A percentile compares a stretch with the other conserved stretches of the same genome.
phyloP scores from a whole-genome alignment of 2,113 vertebrate species.

The Calyptommatus sinebrachiatus region DNA sequence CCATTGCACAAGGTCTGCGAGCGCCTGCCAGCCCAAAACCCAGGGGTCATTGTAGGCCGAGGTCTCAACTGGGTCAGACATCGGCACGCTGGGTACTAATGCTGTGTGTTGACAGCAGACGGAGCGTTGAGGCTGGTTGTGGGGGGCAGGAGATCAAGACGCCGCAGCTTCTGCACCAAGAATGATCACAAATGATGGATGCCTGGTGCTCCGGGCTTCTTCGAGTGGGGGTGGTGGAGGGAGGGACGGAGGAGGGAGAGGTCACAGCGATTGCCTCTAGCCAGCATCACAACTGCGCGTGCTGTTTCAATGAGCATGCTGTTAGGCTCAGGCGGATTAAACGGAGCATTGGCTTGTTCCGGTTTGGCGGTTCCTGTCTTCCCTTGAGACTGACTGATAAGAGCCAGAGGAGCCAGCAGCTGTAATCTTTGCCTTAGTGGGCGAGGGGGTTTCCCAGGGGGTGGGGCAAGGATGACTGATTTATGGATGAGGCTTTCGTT shows the following conservation, averaged over 20 bases:
- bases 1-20: neutral
- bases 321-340: slow-evolving; percentile 2
- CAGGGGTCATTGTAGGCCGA: neutral
- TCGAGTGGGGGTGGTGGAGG: neutral
- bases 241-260: neutral
- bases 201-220: slow-evolving; percentile 6
- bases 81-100: neutral
- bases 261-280: neutral
- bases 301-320: neutral
- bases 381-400: slow-evolving; percentile 23
- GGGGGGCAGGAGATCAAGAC: slow-evolving; percentile 5
- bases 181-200: slow-evolving; percentile 26
- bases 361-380: slow-evolving; percentile 17
- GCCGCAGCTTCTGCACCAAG: neutral
- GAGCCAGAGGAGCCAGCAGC: neutral
- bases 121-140: neutral
- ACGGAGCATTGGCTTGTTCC: slow-evolving; percentile 7
- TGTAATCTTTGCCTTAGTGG: slow-evolving; percentile 11
- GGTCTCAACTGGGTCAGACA: neutral
- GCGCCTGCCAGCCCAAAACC: slow-evolving; percentile 4
- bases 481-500: neutral
- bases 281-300: neutral
- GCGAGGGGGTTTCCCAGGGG: neutral
- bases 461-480: neutral
- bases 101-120: neutral